Base-by-base conservation (phyloP, 1,140 invertebrate species). In the Brachionus angularis region DNA sequence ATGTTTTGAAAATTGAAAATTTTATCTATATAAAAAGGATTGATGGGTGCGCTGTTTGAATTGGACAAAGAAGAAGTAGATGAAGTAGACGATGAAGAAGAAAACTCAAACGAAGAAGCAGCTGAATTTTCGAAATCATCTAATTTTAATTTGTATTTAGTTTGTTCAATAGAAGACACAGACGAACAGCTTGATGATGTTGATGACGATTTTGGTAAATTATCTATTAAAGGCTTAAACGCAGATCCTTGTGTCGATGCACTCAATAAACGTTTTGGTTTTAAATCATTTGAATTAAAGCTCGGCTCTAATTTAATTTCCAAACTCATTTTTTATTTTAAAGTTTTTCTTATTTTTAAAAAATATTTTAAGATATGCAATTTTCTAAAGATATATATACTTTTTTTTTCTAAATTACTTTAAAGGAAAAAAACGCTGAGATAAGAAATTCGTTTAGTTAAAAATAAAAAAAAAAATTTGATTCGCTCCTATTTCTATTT, bases 1-100 rank as follows among this genome's bases (percentile, higher is more conserved):
- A 67, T 67, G 25, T 67, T 67, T 27, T 67, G 62, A 29, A 67
- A 67, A 31, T 67, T 46, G 42, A 67, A 47, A 33, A 67, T 46
- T 31, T 50, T 46, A 18, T 67, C 62, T 10, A 67, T 67, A 27
- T 67, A 67, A 31, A 67, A 50, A 5, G 42, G 62, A 7, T 67
- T 67, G 21, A 21, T 23, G 14, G 31, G 10, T 8, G 18, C 16
- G 18, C 33, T 39, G 12, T 7, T 12, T 16, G 53, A 58, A 14
- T 34, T 58, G 8, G 53, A 16, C 14, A 34, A 36, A 21, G 53
- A 58, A 21, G 27, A 33, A 16, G 52, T 36, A 18, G 53, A 58
- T 21, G 53, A 58, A 36, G 53, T 39, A 7, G 53, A 58, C 16
- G 33, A n/a, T n/a, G n/a, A n/a, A n/a, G n/a, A n/a, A n/a, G n/a